Evolutionary conservation across 1,140 invertebrate genomes (phyloP), one percentile per base, ranked within the genome.

Genomic region (Andrena cerasifolii): DNA sequence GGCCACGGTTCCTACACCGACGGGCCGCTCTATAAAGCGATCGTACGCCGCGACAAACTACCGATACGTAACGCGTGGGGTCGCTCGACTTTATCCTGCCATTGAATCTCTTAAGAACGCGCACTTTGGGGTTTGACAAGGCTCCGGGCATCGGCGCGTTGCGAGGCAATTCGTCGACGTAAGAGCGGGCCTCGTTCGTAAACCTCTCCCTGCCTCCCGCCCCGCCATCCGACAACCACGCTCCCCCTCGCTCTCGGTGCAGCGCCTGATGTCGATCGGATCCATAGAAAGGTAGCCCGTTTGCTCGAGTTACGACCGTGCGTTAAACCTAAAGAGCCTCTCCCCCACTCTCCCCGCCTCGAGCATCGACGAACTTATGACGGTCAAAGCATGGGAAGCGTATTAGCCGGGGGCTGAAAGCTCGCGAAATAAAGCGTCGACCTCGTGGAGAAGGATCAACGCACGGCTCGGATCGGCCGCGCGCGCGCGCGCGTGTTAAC

Each of bases 391-490:
- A 36, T 28, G 18, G 12, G 33, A 26, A 40, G 36, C 14, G 36
- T 47, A 36, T 51, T 21, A 14, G 14, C 24, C 36, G 33, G 51
- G 28, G 51, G 28, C 76, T 82, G 74, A 74, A 82, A 82, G 74
- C 47, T 51, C 43, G 54, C 51, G 80, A 78, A 82, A 78, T 82
- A 72, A 82, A 83, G 74, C 67, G 33, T 67, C 21, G 49, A 53
- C 47, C 70, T 49, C 21, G 0, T n/a, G 18, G 71, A 8, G 26
- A 43, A 24, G 21, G 43, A 62, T 51, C 21, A 28, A 40, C n/a
- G 2, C n/a, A n/a, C n/a, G n/a, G n/a, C 6, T 24, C n/a, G n/a
- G 24, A 47, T 59, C 26, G 28, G 26, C n/a, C n/a, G 2, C 4
- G n/a, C n/a, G n/a, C n/a, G n/a, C n/a, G 10, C 18, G 54, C 18